Evolutionary conservation across 2,113 vertebrate species (phyloP).

Genomic region (Neogale vison): DNA sequence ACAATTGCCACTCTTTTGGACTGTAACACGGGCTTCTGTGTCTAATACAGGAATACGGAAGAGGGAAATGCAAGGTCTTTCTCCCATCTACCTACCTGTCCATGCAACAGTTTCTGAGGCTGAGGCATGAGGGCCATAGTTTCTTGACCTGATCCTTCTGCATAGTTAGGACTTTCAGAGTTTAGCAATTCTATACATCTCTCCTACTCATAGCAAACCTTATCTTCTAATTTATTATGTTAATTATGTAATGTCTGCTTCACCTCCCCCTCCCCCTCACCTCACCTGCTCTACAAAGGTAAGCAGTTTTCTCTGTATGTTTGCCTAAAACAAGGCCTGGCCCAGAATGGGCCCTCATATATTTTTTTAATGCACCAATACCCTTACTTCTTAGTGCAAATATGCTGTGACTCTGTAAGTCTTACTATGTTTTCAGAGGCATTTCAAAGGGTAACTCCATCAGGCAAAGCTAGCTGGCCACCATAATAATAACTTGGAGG

Average conservation of each 20-base stretch:
- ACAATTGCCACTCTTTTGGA: background rate
- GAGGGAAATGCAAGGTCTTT: fast-evolving
- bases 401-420: background rate
- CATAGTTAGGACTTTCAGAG: background rate
- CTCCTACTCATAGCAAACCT: background rate
- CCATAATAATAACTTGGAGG: background rate
- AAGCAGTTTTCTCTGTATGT: background rate
- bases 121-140: background rate
- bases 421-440: background rate
- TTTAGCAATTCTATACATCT: background rate
- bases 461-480: background rate
- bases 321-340: background rate
- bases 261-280: background rate
- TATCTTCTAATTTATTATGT: background rate
- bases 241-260: background rate
- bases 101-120: background rate
- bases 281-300: background rate
- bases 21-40: background rate
- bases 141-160: background rate
- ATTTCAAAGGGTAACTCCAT: background rate
- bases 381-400: background rate
- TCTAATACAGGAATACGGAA: background rate
- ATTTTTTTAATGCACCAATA: background rate
- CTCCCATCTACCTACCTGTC: background rate
- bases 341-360: background rate